These are phyloP conservation scores for Limnodromus scolopaceus DNA, from an alignment of 2,797 vertebrate genomes.

Conservation along the genomic window DNA sequence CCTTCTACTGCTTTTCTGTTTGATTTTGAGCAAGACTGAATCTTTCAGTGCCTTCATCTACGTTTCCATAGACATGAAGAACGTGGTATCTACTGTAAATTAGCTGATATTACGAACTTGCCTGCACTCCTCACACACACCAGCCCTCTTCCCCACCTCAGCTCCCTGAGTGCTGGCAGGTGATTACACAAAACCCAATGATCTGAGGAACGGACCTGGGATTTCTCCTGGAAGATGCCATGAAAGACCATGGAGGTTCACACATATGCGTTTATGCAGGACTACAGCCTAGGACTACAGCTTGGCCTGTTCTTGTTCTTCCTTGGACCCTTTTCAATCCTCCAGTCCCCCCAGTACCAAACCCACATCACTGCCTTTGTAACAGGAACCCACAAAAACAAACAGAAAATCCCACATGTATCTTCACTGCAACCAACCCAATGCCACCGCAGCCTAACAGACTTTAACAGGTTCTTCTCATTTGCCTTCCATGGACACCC, in stretches of 20 bases:
- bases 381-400: neutral
- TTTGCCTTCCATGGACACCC: neutral
- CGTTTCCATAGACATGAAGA: neutral
- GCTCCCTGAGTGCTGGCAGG: too few species aligned
- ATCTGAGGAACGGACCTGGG: neutral
- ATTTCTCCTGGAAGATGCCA: neutral
- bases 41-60: neutral
- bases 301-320: neutral
- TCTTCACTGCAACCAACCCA: neutral
- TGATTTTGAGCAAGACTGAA: neutral
- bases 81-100: neutral
- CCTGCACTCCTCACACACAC: neutral
- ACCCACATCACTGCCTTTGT: neutral
- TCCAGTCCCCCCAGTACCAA: neutral
- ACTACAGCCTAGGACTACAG: neutral
- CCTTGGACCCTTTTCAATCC: neutral
- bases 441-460: neutral
- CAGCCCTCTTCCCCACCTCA: neutral
- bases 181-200: neutral
- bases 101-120: neutral
- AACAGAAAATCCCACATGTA: neutral
- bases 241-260: neutral
- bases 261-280: accelerated
- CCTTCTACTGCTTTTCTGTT: neutral
- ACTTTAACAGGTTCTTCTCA: neutral